A percentile compares a stretch with the other conserved stretches of the same genome.
phyloP scores from a whole-genome alignment of 2,113 vertebrate species.

The Lepisosteus oculatus region DNA sequence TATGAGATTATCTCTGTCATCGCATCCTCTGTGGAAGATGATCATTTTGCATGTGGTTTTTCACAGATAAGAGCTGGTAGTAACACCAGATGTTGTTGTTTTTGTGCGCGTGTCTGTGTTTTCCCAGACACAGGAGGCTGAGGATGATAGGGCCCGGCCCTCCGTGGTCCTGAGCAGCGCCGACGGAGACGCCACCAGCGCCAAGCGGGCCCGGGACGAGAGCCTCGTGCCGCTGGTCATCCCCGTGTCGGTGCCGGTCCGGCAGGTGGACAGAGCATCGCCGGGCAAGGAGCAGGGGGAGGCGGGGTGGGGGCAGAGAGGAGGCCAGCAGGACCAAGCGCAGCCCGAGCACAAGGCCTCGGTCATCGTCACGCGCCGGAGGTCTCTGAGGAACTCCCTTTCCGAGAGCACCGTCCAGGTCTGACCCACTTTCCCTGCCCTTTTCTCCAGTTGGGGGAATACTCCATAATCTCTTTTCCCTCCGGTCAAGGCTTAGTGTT shows the following conservation, averaged over 20 bases:
- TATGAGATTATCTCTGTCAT: too few relatives aligned
- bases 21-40: too few relatives aligned
- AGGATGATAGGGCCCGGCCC: not conserved
- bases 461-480: not conserved
- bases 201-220: constrained; percentile 78
- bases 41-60: too few relatives aligned
- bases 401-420: constrained; percentile 80
- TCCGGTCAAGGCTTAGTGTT: not conserved
- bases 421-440: constrained; percentile 14
- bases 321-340: constrained; percentile 58
- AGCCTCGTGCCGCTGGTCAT: constrained; percentile 87
- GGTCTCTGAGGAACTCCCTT: constrained; percentile 76
- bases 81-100: not conserved
- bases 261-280: constrained; percentile 63
- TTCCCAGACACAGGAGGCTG: constrained; percentile 9
- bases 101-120: not conserved
- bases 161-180: constrained; percentile 35
- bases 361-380: constrained; percentile 88
- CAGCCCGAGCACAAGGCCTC: constrained; percentile 78
- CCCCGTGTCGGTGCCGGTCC: constrained; percentile 93
- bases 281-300: constrained; percentile 62
- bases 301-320: constrained; percentile 59
- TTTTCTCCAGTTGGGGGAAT: not conserved
- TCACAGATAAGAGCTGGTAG: too few relatives aligned
- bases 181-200: constrained; percentile 35